Percentiles rank a stretch among this genome's conserved stretches.
Conservation (phyloP, 2,113 vertebrate genomes). For the Podiceps cristatus region DNA sequence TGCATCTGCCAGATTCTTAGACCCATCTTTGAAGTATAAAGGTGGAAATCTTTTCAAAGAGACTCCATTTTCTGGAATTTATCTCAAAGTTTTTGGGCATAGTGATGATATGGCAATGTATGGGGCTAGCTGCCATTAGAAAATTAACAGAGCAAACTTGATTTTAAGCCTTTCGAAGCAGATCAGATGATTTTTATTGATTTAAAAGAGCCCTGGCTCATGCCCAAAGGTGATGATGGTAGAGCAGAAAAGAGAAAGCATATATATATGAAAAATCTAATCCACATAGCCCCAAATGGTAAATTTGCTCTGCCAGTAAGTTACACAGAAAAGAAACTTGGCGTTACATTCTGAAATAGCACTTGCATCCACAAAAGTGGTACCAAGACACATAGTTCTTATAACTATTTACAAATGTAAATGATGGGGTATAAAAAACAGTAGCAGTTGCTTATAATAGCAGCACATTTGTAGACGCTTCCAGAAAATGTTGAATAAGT, state of each 20-base stretch:
- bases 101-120: not conserved
- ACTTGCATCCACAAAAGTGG: not conserved
- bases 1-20: not conserved
- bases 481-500: not conserved
- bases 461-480: not conserved
- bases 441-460: not conserved
- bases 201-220: not conserved
- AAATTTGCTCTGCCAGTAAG: not conserved
- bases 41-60: not conserved
- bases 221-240: not conserved
- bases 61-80: not conserved
- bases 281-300: not conserved
- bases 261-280: not conserved
- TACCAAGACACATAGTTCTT: not conserved
- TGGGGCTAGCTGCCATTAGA: not conserved
- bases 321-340: not conserved
- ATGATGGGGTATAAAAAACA: not conserved
- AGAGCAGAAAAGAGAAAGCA: constrained; percentile 5
- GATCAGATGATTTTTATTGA: not conserved
- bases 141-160: not conserved
- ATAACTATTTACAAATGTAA: not conserved
- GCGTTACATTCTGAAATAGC: constrained; percentile 5
- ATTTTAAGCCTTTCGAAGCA: constrained; percentile 19
- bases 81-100: not conserved
- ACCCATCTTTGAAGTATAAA: not conserved